phyloP scores from a whole-genome alignment of 2,797 vertebrate species.

The Manis pentadactyla region DNA sequence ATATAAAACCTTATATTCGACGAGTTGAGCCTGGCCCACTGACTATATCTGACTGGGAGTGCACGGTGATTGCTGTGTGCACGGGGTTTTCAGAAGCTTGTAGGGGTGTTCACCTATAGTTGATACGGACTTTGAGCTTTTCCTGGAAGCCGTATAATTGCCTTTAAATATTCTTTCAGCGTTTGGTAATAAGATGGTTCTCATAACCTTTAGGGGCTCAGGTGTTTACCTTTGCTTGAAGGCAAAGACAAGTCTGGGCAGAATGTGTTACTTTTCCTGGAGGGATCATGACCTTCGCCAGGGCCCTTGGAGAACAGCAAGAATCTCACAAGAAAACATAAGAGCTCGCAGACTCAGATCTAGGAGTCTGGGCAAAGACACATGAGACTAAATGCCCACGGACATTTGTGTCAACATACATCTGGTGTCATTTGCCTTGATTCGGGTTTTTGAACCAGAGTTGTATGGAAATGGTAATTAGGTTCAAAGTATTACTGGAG shows the following conservation, averaged over 20 bases:
- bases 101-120: neutral
- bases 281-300: neutral
- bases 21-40: neutral
- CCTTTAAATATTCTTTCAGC: conserved; percentile 21
- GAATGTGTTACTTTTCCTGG: neutral
- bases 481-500: neutral
- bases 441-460: neutral
- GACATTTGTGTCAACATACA: neutral
- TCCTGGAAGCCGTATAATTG: conserved; percentile 26
- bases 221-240: conserved; percentile 74
- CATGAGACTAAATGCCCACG: neutral
- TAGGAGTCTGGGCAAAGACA: neutral
- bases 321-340: neutral
- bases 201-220: conserved; percentile 59
- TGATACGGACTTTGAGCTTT: neutral
- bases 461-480: neutral
- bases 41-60: neutral
- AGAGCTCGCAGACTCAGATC: neutral
- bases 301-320: neutral
- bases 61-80: accelerated
- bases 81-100: neutral
- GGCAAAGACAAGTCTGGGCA: conserved; percentile 75
- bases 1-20: neutral
- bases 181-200: conserved; percentile 57
- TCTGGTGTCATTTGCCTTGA: neutral